Base-by-base conservation (phyloP, 2,888 invertebrate species). In the Ectemnius continuus region DNA sequence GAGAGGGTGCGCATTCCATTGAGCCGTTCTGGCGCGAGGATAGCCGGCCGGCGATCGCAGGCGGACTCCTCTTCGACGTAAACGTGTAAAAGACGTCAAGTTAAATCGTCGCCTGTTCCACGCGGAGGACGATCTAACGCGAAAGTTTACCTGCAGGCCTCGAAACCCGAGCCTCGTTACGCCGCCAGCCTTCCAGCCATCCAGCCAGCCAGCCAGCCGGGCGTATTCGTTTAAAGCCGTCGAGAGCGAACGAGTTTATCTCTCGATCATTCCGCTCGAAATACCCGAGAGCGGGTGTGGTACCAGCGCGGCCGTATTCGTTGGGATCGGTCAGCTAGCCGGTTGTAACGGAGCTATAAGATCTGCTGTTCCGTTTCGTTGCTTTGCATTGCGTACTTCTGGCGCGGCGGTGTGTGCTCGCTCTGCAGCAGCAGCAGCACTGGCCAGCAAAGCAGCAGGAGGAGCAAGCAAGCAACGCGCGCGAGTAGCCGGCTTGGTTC, bases 231-330 rank as follows among this genome's bases (percentile, higher is more conserved):
- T 68, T 67, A 69, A 36, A 68, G 74, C 67, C 69, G 61, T 73
- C 36, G 36, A 36, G 76, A 79, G 70, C 82, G 70, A 75, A 74
- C 68, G 65, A 73, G 70, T 81, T 82, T 83, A 83, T 83, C 83
- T 83, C 81, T 69, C 78, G 83, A 83, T 83, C 83, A 83, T 83
- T 81, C 81, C 78, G 81, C 81, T 83, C 81, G 83, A 83, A 83
- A 83, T 81, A 78, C 81, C 76, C 80, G 75, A 81, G 75, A 81
- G 77, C 83, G 83, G 83, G 83, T 83, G 83, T 83, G 83, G 83
- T 83, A 81, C 36, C 36, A 36, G 81, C 79, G 81, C 79, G 65
- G 72, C 71, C 68, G 82, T 82, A 80, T 80, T 82, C 81, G 79
- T 79, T 81, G 81, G 80, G 78, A 82, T 80, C 83, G 83, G 83